phyloP scores from a whole-genome alignment of 2,113 vertebrate genomes.

The Ceyx melanurus region DNA sequence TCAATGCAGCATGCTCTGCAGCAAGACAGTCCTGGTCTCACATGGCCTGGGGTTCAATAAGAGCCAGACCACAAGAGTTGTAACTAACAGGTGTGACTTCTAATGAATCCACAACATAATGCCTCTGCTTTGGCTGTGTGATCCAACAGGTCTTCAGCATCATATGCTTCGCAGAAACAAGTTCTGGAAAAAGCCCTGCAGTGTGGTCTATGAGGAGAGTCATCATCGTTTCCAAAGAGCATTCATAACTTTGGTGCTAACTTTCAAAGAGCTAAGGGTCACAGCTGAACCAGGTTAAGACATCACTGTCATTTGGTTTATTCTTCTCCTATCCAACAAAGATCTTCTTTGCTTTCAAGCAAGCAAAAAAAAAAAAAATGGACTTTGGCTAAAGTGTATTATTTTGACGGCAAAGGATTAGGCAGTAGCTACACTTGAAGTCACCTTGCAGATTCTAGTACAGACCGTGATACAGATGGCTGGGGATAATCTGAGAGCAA shows the following conservation, averaged over 20 bases:
- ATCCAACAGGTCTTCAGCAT: not conserved
- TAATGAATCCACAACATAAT: not conserved
- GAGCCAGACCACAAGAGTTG: constrained; percentile 30
- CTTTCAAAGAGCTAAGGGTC: not conserved
- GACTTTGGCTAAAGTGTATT: not conserved
- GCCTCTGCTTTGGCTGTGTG: not conserved
- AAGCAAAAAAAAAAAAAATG: not conserved
- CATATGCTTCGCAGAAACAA: not conserved
- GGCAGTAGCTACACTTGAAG: not conserved
- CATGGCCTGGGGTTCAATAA: not conserved
- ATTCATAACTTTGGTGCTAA: not conserved
- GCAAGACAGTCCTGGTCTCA: not conserved
- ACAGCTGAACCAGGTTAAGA: not conserved
- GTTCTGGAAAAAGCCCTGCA: not conserved
- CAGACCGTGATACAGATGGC: rapidly evolving
- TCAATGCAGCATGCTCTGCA: not conserved
- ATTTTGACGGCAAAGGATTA: not conserved
- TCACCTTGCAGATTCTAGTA: not conserved
- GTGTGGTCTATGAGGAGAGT: not conserved
- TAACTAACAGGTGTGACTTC: constrained; percentile 49
- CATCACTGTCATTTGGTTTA: not conserved
- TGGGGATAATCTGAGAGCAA: not conserved
- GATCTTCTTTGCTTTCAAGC: not conserved
- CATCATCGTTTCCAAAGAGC: not conserved
- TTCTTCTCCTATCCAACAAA: not conserved